Percentiles rank a stretch among this genome's conserved stretches.
Conservation (phyloP, 2,888 invertebrate genomes). For the Bembecia ichneumoniformis region DNA sequence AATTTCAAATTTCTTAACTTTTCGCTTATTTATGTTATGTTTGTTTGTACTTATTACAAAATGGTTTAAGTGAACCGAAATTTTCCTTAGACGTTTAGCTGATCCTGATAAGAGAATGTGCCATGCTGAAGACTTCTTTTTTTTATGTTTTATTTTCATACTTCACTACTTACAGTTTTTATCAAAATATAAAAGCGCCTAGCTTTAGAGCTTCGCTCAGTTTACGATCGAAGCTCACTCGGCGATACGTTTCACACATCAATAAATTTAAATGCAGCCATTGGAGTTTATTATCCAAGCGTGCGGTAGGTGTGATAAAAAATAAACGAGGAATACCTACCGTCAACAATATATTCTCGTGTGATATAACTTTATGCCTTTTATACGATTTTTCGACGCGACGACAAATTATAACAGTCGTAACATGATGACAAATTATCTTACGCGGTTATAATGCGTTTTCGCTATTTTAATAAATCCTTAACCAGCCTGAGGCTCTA, state of each 20-base stretch:
- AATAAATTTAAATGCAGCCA: constrained; percentile 5
- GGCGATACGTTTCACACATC: constrained; percentile 33
- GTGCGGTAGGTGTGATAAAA: constrained; percentile 1
- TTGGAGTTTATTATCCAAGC: constrained; percentile 2
- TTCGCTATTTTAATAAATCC: too few relatives aligned
- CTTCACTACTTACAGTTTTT: constrained; percentile 51
- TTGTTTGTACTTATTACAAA: background rate
- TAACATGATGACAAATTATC: too few relatives aligned
- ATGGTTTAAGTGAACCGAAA: constrained; percentile 37
- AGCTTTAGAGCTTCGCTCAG: constrained; percentile 45
- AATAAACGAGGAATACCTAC: background rate
- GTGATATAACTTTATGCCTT: background rate
- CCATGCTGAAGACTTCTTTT: constrained; percentile 67
- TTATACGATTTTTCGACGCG: background rate
- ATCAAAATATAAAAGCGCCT: constrained; percentile 32
- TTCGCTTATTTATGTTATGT: background rate
- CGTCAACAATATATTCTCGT: background rate
- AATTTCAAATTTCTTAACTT: background rate
- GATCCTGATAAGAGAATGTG: constrained; percentile 68
- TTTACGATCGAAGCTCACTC: constrained; percentile 33
- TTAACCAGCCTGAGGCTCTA: too few relatives aligned
- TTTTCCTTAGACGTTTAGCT: constrained; percentile 54
- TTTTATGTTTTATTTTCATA: constrained; percentile 59
- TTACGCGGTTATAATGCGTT: too few relatives aligned
- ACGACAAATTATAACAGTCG: too few relatives aligned